Percentiles rank a stretch among this genome's conserved stretches.
Conservation (phyloP, 1,140 invertebrate genomes). For the Sycobia sp. region DNA sequence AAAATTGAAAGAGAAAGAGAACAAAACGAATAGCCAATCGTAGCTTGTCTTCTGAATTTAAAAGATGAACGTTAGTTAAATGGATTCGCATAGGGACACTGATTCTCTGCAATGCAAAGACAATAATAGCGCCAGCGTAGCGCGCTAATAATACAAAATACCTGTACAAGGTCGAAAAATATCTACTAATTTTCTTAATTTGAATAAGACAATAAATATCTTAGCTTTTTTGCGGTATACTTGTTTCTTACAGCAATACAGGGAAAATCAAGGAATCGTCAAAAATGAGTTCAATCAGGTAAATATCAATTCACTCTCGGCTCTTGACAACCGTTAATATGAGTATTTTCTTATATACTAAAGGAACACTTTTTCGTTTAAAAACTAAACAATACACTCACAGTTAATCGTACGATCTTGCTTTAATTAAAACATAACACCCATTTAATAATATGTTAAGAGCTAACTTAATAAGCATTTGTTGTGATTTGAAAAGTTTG, state of each 20-base stretch:
- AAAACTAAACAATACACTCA: neutral
- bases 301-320: neutral
- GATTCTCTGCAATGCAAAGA: neutral
- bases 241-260: neutral
- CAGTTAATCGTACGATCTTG: neutral
- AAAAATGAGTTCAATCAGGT: slow-evolving; percentile 22
- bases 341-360: neutral
- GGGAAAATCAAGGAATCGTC: neutral
- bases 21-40: too few relatives aligned
- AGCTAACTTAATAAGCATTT: too few relatives aligned
- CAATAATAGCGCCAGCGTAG: too few relatives aligned
- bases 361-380: too few relatives aligned
- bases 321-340: neutral
- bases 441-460: neutral
- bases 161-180: too few relatives aligned
- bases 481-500: too few relatives aligned
- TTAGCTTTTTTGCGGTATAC: neutral
- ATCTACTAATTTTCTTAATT: too few relatives aligned
- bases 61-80: slow-evolving; percentile 28
- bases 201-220: too few relatives aligned
- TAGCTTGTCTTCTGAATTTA: too few relatives aligned
- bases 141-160: too few relatives aligned
- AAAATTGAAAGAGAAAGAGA: too few relatives aligned
- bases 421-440: neutral
- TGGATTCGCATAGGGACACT: slow-evolving; percentile 1